Conservation (phyloP, 2,113 vertebrate species). For the Brachyhypopomus occidentalis region DNA sequence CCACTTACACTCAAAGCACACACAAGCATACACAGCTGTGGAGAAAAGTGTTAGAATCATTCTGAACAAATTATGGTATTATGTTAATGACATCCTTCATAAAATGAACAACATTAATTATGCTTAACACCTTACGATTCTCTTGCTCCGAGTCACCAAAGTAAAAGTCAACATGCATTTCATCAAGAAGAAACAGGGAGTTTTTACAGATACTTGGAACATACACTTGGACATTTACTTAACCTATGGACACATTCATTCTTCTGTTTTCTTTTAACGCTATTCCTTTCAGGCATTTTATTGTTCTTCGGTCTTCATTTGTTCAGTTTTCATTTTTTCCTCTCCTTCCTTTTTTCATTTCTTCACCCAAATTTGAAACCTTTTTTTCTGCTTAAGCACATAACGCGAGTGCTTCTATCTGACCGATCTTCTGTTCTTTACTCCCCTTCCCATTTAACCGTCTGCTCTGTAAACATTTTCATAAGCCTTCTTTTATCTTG, state of each 20-base stretch:
- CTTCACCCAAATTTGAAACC: constrained; percentile 94
- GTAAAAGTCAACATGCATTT: constrained; percentile 88
- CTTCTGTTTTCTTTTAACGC: constrained; percentile 98
- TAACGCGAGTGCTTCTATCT: constrained; percentile 96
- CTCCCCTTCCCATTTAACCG: constrained; percentile 96
- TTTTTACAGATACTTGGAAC: constrained; percentile 89
- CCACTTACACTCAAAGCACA: constrained; percentile 42
- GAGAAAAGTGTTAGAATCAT: constrained; percentile 69
- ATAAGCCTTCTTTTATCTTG: constrained; percentile 99
- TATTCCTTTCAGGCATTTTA: constrained; percentile 94
- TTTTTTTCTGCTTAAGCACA: constrained; percentile 83
- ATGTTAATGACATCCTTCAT: constrained; percentile 45
- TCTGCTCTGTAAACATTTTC: constrained; percentile 97
- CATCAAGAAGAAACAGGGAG: constrained; percentile 78
- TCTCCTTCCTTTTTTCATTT: constrained; percentile 90
- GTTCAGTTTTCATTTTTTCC: constrained; percentile 90
- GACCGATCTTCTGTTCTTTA: constrained; percentile 95
- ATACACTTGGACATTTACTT: constrained; percentile 96
- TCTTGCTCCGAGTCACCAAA: constrained; percentile 85
- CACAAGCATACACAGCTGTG: constrained; percentile 59
- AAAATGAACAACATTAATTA: constrained; percentile 42
- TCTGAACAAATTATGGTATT: constrained; percentile 37
- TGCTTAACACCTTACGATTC: constrained; percentile 65
- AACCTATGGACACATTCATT: constrained; percentile 98
- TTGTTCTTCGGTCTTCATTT: constrained; percentile 98